Conservation (phyloP, 1,140 invertebrate species). For the Euborellia annulipes region DNA sequence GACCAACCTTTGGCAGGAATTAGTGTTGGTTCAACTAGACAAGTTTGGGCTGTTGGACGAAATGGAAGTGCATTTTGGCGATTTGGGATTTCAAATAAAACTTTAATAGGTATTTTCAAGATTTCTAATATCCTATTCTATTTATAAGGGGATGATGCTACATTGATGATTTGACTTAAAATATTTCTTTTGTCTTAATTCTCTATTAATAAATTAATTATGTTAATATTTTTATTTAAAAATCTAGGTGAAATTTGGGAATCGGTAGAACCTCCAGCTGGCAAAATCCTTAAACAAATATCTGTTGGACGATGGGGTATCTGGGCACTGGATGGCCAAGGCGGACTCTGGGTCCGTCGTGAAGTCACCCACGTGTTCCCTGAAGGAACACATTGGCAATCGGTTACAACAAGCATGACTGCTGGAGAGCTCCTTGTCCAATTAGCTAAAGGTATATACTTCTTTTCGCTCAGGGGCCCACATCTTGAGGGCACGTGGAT, state of each 20-base stretch:
- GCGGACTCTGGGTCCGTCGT: slow-evolving; percentile 45
- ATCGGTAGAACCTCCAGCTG: slow-evolving; percentile 43
- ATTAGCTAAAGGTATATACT: not conserved
- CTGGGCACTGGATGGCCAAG: slow-evolving; percentile 47
- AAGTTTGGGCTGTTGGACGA: slow-evolving; percentile 72
- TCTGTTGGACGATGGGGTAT: slow-evolving; percentile 52
- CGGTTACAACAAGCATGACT: slow-evolving; percentile 36
- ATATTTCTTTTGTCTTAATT: slow-evolving; percentile 3
- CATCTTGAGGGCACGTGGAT: not conserved
- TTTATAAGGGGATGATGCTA: no score
- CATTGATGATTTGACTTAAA: no score
- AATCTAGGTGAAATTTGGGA: slow-evolving; percentile 36
- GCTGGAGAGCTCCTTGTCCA: slow-evolving; percentile 11
- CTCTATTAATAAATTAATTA: slow-evolving; percentile 2
- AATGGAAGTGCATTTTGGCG: slow-evolving; percentile 71
- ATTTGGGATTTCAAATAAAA: slow-evolving; percentile 47
- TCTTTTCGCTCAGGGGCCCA: no score
- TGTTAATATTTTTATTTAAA: slow-evolving; percentile 8
- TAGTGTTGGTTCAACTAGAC: slow-evolving; percentile 43
- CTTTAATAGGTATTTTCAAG: no score
- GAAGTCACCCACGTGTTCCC: slow-evolving; percentile 50
- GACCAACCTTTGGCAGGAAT: slow-evolving; percentile 60
- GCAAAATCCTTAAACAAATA: slow-evolving; percentile 55
- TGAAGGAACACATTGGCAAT: slow-evolving; percentile 57
- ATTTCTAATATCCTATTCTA: no score